These are phyloP conservation scores for Anastrepha ludens DNA, from an alignment of 1,140 invertebrate genomes.

Conservation along the genomic window DNA sequence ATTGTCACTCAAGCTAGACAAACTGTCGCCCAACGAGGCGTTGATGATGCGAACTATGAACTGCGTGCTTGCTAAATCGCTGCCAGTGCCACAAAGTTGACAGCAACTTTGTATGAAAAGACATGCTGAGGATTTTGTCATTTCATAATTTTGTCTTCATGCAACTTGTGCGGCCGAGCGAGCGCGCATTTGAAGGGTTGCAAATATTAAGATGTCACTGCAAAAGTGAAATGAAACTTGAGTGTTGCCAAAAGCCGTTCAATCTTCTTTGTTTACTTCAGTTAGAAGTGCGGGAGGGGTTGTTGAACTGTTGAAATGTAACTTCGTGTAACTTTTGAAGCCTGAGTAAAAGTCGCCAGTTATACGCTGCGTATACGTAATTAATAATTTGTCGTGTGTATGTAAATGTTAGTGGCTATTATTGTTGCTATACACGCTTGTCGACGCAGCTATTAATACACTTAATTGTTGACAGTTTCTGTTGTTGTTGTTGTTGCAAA, in stretches of 20 bases:
- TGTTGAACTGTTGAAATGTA: neutral
- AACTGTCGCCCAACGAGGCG: neutral
- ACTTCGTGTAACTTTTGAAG: neutral
- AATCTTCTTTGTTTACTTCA: neutral
- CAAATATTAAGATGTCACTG: neutral
- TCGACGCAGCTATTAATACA: slow-evolving; percentile 8
- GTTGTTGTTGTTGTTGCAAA: neutral
- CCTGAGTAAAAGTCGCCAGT: neutral
- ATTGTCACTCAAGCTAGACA: slow-evolving; percentile 33
- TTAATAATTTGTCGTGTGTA: neutral
- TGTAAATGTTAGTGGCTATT: neutral
- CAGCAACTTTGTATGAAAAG: neutral
- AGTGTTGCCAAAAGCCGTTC: neutral
- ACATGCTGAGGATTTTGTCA: neutral
- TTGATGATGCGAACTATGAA: neutral
- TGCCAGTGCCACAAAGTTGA: neutral
- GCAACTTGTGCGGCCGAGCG: neutral
- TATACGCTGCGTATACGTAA: slow-evolving; percentile 12
- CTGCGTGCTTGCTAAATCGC: neutral
- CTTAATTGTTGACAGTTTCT: neutral
- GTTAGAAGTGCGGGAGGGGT: neutral
- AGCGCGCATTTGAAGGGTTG: neutral
- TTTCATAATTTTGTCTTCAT: neutral
- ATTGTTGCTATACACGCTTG: neutral
- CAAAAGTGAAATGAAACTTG: neutral